Conservation (phyloP, 2,888 invertebrate genomes). For the Eristalinus aeneus region DNA sequence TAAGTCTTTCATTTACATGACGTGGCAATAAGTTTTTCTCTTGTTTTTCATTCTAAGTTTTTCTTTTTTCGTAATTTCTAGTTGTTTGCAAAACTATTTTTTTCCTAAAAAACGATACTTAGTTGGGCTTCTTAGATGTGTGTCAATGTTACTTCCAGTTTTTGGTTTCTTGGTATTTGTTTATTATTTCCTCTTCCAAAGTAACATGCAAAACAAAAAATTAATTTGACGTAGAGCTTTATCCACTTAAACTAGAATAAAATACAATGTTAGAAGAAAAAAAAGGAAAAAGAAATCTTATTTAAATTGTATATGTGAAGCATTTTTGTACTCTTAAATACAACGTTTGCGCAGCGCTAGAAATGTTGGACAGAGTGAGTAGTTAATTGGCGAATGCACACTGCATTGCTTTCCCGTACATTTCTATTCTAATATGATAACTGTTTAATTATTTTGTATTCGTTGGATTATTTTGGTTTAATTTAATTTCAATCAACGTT, state of each 20-base stretch:
- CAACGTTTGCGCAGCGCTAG: slow-evolving; percentile 71
- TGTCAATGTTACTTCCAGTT: slow-evolving; percentile 48
- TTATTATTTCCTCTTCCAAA: slow-evolving; percentile 26
- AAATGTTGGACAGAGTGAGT: slow-evolving; percentile 75
- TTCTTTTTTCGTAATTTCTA: slow-evolving; percentile 5
- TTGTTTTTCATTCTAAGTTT: slow-evolving; percentile 3
- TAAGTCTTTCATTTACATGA: neutral
- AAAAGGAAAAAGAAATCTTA: neutral
- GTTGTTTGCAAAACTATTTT: slow-evolving; percentile 47
- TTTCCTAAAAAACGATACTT: slow-evolving; percentile 23
- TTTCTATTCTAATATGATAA: slow-evolving; percentile 36
- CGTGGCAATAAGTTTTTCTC: slow-evolving; percentile 12
- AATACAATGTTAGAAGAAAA: slow-evolving; percentile 18
- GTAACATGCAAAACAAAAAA: slow-evolving; percentile 54
- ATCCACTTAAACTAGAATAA: slow-evolving; percentile 41
- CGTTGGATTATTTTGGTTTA: slow-evolving; percentile 39
- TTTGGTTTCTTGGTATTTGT: slow-evolving; percentile 8
- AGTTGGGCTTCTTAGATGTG: slow-evolving; percentile 65
- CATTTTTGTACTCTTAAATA: slow-evolving; percentile 59
- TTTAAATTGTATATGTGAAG: slow-evolving; percentile 47
- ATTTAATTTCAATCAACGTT: slow-evolving; percentile 43
- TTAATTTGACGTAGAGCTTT: slow-evolving; percentile 52
- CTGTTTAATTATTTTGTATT: slow-evolving; percentile 38
- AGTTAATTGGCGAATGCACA: slow-evolving; percentile 70
- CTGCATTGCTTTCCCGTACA: slow-evolving; percentile 63